A percentile compares a stretch with the other conserved stretches of the same genome.
Conservation (phyloP, 2,113 vertebrate genomes). For the Peromyscus polionotus region DNA sequence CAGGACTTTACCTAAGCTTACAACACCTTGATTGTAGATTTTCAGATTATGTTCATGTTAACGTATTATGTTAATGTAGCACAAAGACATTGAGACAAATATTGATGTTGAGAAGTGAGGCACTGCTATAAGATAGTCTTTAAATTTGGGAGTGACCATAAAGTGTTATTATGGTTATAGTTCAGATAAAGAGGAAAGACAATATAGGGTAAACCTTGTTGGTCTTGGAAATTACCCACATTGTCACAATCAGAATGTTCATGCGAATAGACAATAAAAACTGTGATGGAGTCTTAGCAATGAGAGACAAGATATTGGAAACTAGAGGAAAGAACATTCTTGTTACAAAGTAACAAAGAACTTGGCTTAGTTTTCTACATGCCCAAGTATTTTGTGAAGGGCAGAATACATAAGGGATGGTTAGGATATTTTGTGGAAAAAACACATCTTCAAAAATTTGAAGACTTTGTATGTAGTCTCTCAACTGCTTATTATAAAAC, state of each 20-base stretch:
- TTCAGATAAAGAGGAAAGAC: background rate
- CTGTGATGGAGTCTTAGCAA: background rate
- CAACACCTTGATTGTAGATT: background rate
- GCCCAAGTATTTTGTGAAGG: background rate
- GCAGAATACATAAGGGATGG: background rate
- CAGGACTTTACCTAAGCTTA: background rate
- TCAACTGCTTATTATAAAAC: background rate
- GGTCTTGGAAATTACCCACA: background rate
- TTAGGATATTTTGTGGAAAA: background rate
- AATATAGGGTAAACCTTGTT: background rate
- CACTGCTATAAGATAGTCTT: background rate
- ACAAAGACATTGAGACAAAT: background rate
- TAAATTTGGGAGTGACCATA: background rate
- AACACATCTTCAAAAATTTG: background rate
- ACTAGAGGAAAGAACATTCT: background rate
- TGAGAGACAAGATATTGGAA: background rate
- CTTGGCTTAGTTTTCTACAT: background rate
- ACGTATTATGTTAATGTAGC: background rate
- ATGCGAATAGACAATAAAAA: background rate
- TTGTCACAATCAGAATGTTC: background rate
- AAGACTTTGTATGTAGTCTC: background rate
- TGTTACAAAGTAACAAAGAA: background rate
- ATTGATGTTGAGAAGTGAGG: background rate
- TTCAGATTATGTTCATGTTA: too few relatives aligned
- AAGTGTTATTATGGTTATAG: background rate